phyloP scores from a whole-genome alignment of 2,888 invertebrate species.

The Lagria hirta region DNA sequence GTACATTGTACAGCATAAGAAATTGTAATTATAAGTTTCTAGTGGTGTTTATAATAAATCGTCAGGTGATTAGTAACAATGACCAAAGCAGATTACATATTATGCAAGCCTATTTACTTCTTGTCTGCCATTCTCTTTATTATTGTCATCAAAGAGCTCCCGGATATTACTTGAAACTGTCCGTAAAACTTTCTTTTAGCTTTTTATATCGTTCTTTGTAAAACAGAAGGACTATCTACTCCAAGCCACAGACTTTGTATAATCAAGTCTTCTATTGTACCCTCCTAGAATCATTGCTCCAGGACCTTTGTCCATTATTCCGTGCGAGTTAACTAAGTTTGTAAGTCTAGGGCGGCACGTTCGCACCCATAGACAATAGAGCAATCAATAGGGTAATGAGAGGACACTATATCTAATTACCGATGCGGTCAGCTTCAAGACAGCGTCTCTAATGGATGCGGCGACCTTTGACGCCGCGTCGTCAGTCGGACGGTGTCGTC shows the following conservation, averaged over 20 bases:
- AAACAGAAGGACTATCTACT: too few relatives aligned
- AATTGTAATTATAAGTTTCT: too few relatives aligned
- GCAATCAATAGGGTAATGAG: constrained; percentile 58
- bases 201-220: too few relatives aligned
- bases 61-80: too few relatives aligned
- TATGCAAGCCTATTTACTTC: too few relatives aligned
- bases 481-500: constrained; percentile 5
- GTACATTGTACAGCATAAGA: too few relatives aligned
- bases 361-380: constrained; percentile 52
- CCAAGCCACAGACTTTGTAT: constrained; percentile 26
- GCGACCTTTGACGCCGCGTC: constrained; percentile 23
- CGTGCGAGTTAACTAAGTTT: constrained; percentile 49
- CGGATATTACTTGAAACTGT: too few relatives aligned
- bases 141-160: too few relatives aligned
- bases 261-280: constrained; percentile 39
- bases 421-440: constrained; percentile 49
- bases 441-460: constrained; percentile 27
- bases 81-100: too few relatives aligned
- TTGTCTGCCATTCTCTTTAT: too few relatives aligned
- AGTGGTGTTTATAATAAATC: too few relatives aligned
- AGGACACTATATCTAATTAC: constrained; percentile 56
- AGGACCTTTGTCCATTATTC: constrained; percentile 51
- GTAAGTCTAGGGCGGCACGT: constrained; percentile 49
- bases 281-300: constrained; percentile 28
- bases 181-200: too few relatives aligned